A percentile compares a stretch with the other conserved stretches of the same genome.
These are phyloP conservation scores for Tragelaphus strepsiceros DNA, from an alignment of 2,113 vertebrate species.

Conservation along the genomic window DNA sequence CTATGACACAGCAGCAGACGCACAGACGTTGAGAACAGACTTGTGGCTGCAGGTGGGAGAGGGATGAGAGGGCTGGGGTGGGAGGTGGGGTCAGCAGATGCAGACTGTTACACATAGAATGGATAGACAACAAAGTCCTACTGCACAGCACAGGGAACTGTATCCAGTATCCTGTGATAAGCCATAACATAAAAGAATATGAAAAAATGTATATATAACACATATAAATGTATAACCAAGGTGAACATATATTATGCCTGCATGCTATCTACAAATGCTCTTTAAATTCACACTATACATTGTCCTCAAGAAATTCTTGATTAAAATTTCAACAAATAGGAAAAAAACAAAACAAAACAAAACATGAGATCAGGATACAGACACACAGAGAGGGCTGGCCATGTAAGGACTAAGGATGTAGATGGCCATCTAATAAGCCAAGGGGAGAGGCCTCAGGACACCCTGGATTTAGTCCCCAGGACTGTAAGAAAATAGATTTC, in stretches of 20 bases:
- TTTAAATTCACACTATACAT: not conserved
- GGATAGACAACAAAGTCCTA: not conserved
- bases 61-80: not conserved
- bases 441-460: not conserved
- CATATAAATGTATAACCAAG: not conserved
- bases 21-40: not conserved
- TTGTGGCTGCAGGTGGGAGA: not conserved
- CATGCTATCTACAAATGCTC: not conserved
- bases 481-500: too few relatives aligned
- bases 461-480: not conserved
- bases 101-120: not conserved
- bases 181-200: not conserved
- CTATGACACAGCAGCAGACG: not conserved
- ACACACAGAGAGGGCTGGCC: fast-evolving
- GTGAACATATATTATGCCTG: not conserved
- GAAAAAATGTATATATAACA: not conserved
- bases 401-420: fast-evolving
- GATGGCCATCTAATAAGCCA: not conserved
- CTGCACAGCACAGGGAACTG: not conserved
- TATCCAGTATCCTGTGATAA: not conserved
- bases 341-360: not conserved
- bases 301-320: not conserved
- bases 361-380: not conserved
- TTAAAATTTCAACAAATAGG: not conserved
- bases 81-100: not conserved